Base-by-base conservation (phyloP, 2,888 invertebrate genomes). In the Hemicrepidius hirtus region DNA sequence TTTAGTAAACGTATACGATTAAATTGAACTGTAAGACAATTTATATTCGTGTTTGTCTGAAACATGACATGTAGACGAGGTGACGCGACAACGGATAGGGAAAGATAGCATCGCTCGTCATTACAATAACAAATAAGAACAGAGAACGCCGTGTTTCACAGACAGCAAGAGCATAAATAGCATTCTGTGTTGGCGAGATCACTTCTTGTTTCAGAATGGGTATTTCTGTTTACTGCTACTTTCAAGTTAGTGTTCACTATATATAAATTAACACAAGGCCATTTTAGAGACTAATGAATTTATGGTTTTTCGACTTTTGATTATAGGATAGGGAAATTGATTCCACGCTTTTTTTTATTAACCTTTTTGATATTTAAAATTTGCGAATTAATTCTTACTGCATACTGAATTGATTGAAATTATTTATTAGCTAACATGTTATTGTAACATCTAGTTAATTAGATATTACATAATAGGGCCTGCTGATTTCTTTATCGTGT, bases 71-170 rank as follows among this genome's bases (percentile, higher is more conserved):
- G 82, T 81, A 81, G 82, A 84, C 83, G 83, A 83, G 83, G 79
- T 80, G 78, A 82, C 83, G 82, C 81, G 84, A 84, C 84, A 83
- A 80, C 82, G 82, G 82, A 83, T 84, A 82, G 81, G 80, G 80
- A 76, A 81, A 78, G 84, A 85, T 85, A 84, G 78, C 83, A 85
- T 85, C 85, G 81, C 80, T 82, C 83, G 83, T 85, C 85, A 85
- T 86, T 86, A 86, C 84, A 86, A 86, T 86, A 86, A 85, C 86
- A 85, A 86, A 86, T 85, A 85, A 85, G 85, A 83, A 84, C 84
- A 84, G 83, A 82, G 82, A 83, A 82, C 79, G 78, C 81, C 80
- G 82, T 84, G 82, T 84, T 82, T 81, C 81, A 73, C 78, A 76
- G 78, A 80, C 80, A 77, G 79, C 80, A 76, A 82, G 82, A 76